Base-by-base conservation (phyloP, 2,113 vertebrate genomes). In the Colistium nudipinnis region DNA sequence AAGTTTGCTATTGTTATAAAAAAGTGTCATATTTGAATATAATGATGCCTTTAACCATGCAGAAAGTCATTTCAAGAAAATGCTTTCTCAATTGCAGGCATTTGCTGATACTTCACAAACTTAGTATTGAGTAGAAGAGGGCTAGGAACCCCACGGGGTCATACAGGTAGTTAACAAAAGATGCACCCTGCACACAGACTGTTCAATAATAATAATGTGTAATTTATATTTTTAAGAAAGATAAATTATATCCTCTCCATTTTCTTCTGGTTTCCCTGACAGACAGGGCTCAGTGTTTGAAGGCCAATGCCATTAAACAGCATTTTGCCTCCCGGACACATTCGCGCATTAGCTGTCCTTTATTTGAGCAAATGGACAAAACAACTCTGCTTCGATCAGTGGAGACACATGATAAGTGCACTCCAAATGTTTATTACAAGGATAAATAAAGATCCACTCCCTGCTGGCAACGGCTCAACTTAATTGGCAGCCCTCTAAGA, bases 401-500 rank as follows among this genome's bases (percentile, higher is more conserved):
- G 64, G 63, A 90, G 76, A 78, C 57, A 30, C 68, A 80, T 70
- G 83, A 89, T 85, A 83, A 90, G 83, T 81, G 62, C 75, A 70
- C 81, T 82, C 73, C n/a, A 62, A 87, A 85, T 78, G 80, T 87
- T 89, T 90, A 87, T 88, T 85, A 89, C 56, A 64, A 62, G 78
- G 87, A 88, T 77, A 90, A 90, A 90, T 87, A 92, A 88, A 90
- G 85, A 89, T 79, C 80, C 47, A 53, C 71, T 87, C 84, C 81
- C 81, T 39, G 66, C 60, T 92, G 90, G 90, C 88, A 78, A 47
- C 47, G 10, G 73, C 69, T 85, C 89, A 82, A 76, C 83, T 82
- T 89, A 88, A 92, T 85, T 91, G 92, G 90, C 88, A 84, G 80
- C 31, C 68, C 75, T 84, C 88, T 83, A 68, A 87, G 82, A 90